A percentile compares a stretch with the other conserved stretches of the same genome.
phyloP scores from a whole-genome alignment of 2,113 vertebrate genomes.

The Pteruthius melanotis region DNA sequence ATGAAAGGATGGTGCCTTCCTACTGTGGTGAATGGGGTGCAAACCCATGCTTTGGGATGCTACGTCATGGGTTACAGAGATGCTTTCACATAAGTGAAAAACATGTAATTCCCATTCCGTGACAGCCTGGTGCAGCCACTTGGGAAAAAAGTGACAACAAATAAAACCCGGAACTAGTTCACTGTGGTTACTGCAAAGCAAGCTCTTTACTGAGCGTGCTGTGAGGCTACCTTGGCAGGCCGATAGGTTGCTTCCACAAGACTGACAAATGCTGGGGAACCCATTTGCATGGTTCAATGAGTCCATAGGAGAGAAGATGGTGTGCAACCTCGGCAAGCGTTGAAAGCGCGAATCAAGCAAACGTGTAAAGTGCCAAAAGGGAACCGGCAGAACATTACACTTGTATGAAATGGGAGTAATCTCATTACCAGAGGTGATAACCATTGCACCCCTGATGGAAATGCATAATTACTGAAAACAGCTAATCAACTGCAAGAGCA shows the following conservation, averaged over 20 bases:
- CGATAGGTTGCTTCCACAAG: background rate
- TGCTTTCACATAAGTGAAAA: background rate
- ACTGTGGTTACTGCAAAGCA: background rate
- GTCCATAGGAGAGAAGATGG: conserved; percentile 34
- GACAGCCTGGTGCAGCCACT: background rate
- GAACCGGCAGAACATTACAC: conserved; percentile 48
- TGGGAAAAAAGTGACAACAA: background rate
- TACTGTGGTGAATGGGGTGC: background rate
- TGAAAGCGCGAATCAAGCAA: conserved; percentile 18
- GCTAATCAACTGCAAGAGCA: conserved; percentile 65
- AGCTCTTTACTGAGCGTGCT: background rate
- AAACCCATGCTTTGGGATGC: background rate
- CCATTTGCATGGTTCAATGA: background rate
- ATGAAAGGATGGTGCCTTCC: background rate
- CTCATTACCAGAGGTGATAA: conserved; percentile 75
- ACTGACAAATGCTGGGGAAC: conserved; percentile 17
- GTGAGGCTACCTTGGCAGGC: background rate
- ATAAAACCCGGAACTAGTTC: background rate
- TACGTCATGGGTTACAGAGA: background rate
- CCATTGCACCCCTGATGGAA: conserved; percentile 71
- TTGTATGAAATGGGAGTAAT: conserved; percentile 62
- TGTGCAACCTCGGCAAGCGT: conserved; percentile 38
- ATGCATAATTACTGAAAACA: conserved; percentile 74
- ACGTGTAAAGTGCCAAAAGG: conserved; percentile 59
- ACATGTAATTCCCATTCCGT: background rate